A percentile compares a stretch with the other conserved stretches of the same genome.
Evolutionary conservation across 1,140 invertebrate species (phyloP).

Genomic region (Scaptomyza graminum): DNA sequence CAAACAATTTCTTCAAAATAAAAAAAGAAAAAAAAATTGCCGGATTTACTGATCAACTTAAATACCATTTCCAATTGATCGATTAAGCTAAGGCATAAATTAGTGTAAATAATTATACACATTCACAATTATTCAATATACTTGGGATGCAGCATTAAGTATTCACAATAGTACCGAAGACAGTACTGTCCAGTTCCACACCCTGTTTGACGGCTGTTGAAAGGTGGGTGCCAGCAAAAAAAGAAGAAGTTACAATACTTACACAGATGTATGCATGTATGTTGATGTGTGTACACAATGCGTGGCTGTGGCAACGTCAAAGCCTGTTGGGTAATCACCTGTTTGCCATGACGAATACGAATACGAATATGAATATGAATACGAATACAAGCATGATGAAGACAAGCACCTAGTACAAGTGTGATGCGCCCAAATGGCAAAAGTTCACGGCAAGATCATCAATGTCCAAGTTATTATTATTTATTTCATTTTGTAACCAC

Average conservation of each 20-base stretch:
- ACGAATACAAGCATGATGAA: slow-evolving; percentile 12
- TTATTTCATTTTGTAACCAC: slow-evolving; percentile 43
- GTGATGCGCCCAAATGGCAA: slow-evolving; percentile 61
- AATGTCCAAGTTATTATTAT: slow-evolving; percentile 69
- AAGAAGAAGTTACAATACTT: not conserved
- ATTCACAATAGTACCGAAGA: not conserved
- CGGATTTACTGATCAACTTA: slow-evolving; percentile 19
- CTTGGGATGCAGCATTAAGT: not conserved
- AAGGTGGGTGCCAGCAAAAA: slow-evolving; percentile 18
- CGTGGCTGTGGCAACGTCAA: slow-evolving; percentile 31
- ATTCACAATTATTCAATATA: slow-evolving; percentile 13
- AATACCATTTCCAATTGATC: slow-evolving; percentile 30
- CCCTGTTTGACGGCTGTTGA: slow-evolving; percentile 22
- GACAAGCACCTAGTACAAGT: slow-evolving; percentile 5
- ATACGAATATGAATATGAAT: slow-evolving; percentile 66
- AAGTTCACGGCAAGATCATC: slow-evolving; percentile 76
- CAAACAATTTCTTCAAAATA: slow-evolving; percentile 27
- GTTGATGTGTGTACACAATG: slow-evolving; percentile 42
- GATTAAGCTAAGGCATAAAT: slow-evolving; percentile 31
- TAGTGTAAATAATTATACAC: not conserved
- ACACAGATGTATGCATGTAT: not conserved
- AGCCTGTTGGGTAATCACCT: slow-evolving; percentile 72
- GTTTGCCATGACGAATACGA: slow-evolving; percentile 73
- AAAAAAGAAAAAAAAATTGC: slow-evolving; percentile 31
- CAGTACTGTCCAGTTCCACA: slow-evolving; percentile 23